Conservation (phyloP, 2,797 vertebrate species). For the Scomberomorus guttatus region DNA sequence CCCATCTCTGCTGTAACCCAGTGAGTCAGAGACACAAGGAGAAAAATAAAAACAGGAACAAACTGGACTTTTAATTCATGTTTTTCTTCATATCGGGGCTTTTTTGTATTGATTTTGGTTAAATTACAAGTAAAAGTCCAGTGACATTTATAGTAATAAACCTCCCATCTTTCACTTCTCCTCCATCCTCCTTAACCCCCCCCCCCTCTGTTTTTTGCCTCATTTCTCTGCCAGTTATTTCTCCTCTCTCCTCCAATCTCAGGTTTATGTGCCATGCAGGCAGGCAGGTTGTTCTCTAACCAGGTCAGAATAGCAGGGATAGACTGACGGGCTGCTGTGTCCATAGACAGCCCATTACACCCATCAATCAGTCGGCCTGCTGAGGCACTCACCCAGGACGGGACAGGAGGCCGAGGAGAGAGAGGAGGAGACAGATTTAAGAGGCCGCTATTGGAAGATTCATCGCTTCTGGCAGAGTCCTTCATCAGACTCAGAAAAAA, state of each 20-base stretch:
- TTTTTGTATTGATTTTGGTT: neutral
- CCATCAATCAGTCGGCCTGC: slow-evolving; percentile 63
- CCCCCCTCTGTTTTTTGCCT: neutral
- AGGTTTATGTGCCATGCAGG: slow-evolving; percentile 29
- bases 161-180: neutral
- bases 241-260: slow-evolving; percentile 6
- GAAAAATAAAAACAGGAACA: neutral
- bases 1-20: neutral
- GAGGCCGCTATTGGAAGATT: slow-evolving; percentile 47
- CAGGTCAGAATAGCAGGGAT: slow-evolving; percentile 43
- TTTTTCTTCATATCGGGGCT: neutral
- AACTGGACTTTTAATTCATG: neutral
- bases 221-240: neutral
- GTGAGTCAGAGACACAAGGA: neutral
- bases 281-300: slow-evolving; percentile 45
- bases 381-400: slow-evolving; percentile 41
- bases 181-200: too few relatives aligned
- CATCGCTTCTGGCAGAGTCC: slow-evolving; percentile 44
- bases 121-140: neutral
- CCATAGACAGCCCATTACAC: slow-evolving; percentile 61
- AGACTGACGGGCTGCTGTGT: slow-evolving; percentile 40
- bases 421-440: slow-evolving; percentile 56
- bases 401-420: slow-evolving; percentile 24
- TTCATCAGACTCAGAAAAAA: slow-evolving; percentile 33
- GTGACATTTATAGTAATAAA: neutral